phyloP scores from a whole-genome alignment of 2,888 invertebrate genomes.

The Amblyteles armatorius region DNA sequence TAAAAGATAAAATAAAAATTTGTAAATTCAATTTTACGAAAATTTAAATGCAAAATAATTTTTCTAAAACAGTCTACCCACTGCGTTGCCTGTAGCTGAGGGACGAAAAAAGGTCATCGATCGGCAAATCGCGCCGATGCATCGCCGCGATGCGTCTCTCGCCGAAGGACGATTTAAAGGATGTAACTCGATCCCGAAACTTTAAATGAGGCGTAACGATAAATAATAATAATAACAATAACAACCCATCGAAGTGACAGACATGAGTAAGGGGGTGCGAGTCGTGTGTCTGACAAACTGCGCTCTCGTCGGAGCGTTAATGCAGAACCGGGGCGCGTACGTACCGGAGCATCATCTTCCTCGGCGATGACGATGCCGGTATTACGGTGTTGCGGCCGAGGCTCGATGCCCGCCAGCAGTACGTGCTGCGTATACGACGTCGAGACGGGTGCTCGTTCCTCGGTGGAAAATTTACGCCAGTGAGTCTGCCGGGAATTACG shows the following conservation, averaged over 20 bases:
- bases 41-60: background rate
- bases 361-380: slow-evolving; percentile 9
- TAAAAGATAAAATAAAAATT: no score
- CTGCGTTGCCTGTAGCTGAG: no score
- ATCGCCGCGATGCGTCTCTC: background rate
- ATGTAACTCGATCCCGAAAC: slow-evolving; percentile 11
- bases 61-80: no score
- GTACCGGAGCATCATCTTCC: slow-evolving; percentile 12
- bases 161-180: background rate
- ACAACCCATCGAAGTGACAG: slow-evolving; percentile 21
- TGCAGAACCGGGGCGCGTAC: slow-evolving; percentile 2
- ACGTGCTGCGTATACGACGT: background rate
- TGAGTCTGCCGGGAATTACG: slow-evolving; percentile 18
- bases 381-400: slow-evolving; percentile 1
- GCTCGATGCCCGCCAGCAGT: slow-evolving; percentile 30
- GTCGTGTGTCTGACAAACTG: slow-evolving; percentile 35
- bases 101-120: background rate
- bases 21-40: background rate
- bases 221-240: background rate
- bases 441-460: slow-evolving; percentile 11
- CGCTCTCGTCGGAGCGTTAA: slow-evolving; percentile 15
- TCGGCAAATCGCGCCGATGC: background rate
- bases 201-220: background rate
- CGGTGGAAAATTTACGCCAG: slow-evolving; percentile 38
- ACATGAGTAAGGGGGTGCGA: slow-evolving; percentile 22